Percentiles rank a stretch among this genome's conserved stretches.
phyloP scores from a whole-genome alignment of 2,888 invertebrate genomes.

The Halictus quadricinctus region DNA sequence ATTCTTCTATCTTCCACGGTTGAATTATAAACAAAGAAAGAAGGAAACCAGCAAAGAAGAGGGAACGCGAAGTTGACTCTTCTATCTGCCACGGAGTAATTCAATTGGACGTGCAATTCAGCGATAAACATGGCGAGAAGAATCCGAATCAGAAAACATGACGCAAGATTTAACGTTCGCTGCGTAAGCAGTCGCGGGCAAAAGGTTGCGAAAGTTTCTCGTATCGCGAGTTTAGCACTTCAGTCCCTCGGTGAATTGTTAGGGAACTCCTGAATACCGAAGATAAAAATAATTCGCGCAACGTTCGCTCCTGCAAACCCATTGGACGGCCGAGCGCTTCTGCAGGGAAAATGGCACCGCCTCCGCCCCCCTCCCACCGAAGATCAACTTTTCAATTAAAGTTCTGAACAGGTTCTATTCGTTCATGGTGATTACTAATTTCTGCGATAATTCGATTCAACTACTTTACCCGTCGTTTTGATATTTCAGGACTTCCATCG shows the following conservation, averaged over 20 bases:
- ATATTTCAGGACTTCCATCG: slow-evolving; percentile 1
- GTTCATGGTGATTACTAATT: slow-evolving; percentile 25
- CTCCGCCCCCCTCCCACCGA: neutral
- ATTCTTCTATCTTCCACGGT: neutral
- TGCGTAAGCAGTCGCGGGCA: neutral
- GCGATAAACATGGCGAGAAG: neutral
- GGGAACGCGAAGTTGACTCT: neutral
- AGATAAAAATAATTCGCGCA: slow-evolving; percentile 39
- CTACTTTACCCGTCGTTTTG: slow-evolving; percentile 7
- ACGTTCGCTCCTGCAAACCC: slow-evolving; percentile 24
- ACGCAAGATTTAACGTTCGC: neutral
- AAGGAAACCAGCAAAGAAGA: neutral
- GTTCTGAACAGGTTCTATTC: slow-evolving; percentile 31
- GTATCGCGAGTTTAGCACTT: slow-evolving; percentile 25
- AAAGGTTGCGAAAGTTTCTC: neutral
- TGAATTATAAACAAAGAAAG: neutral
- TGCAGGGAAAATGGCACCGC: neutral
- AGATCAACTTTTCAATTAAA: slow-evolving; percentile 47
- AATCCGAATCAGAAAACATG: neutral
- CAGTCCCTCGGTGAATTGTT: slow-evolving; percentile 12
- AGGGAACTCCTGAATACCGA: slow-evolving; percentile 35
- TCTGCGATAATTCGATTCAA: slow-evolving; percentile 24
- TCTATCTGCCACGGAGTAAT: neutral
- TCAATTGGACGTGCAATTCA: neutral
- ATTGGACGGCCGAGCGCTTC: slow-evolving; percentile 3